A percentile compares a stretch with the other conserved stretches of the same genome.
Evolutionary conservation across 2,888 invertebrate genomes (phyloP).

Genomic region (Leptopilina myrica): DNA sequence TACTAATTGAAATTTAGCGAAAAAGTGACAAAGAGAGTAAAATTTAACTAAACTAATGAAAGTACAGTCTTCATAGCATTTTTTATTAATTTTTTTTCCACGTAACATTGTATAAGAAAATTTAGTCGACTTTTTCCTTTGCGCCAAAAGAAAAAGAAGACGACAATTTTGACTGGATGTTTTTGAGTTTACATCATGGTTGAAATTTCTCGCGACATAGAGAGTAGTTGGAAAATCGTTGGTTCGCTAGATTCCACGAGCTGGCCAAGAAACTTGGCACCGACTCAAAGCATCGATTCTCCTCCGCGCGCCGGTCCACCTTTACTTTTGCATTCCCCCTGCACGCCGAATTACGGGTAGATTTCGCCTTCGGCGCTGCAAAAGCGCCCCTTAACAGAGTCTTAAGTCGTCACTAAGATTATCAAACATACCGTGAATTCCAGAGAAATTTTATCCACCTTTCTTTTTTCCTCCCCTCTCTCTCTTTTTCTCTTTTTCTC

Average conservation of each 20-base stretch:
- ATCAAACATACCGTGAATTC: constrained; percentile 30
- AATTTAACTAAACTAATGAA: too few species aligned
- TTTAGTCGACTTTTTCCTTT: too few species aligned
- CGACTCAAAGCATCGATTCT: constrained; percentile 66
- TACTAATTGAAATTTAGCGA: too few species aligned
- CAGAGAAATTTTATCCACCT: not conserved
- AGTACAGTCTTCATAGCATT: too few species aligned
- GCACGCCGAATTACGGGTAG: constrained; percentile 46
- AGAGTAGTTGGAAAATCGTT: constrained; percentile 62
- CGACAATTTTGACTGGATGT: not conserved
- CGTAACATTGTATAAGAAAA: too few species aligned
- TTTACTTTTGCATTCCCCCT: constrained; percentile 44
- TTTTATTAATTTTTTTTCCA: too few species aligned
- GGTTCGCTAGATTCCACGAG: constrained; percentile 66
- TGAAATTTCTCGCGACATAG: constrained; percentile 10
- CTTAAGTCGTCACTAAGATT: constrained; percentile 24
- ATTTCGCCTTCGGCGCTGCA: constrained; percentile 42
- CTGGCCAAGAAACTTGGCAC: constrained; percentile 69
- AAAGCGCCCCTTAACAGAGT: constrained; percentile 24
- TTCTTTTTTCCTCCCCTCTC: not conserved
- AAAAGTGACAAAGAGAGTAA: too few species aligned
- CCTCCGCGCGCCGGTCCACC: constrained; percentile 46
- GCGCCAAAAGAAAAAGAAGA: too few species aligned
- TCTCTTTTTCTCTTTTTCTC: too few species aligned
- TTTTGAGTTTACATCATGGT: not conserved